Conservation (phyloP, 2,888 invertebrate genomes). For the Pollenia labialis region DNA sequence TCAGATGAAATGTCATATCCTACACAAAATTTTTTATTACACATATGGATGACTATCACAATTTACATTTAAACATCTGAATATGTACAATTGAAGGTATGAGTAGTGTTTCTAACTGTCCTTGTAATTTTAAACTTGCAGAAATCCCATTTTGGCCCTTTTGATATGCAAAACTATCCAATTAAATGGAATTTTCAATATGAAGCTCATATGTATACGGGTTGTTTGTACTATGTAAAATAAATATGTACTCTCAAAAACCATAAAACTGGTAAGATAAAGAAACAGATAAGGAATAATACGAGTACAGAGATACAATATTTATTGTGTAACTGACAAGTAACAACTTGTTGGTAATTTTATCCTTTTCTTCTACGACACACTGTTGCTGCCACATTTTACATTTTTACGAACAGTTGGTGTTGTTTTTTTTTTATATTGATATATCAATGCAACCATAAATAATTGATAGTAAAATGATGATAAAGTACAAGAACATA, state of each 20-base stretch:
- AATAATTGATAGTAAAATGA: conserved; percentile 49
- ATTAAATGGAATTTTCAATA: conserved; percentile 42
- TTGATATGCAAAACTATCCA: conserved; percentile 65
- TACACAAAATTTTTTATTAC: no score
- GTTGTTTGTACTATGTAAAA: no score
- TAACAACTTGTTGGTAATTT: conserved; percentile 39
- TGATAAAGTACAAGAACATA: conserved; percentile 38
- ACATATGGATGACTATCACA: no score
- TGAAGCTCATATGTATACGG: neutral
- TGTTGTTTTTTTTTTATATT: neutral
- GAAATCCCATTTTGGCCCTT: conserved; percentile 41
- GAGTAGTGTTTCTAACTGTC: neutral
- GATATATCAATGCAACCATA: conserved; percentile 42
- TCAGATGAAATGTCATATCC: no score
- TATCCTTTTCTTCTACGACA: conserved; percentile 7
- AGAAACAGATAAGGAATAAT: conserved; percentile 12
- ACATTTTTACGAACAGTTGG: neutral
- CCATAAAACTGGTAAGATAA: conserved; percentile 12
- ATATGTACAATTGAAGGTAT: neutral
- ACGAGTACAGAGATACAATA: conserved; percentile 26
- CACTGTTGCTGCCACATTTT: neutral
- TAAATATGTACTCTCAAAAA: neutral
- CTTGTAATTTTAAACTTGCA: conserved; percentile 8
- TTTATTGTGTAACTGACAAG: conserved; percentile 41
- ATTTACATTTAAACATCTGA: no score